These are phyloP conservation scores for Druceiella hillmani DNA, from an alignment of 2,888 invertebrate genomes.

Conservation along the genomic window DNA sequence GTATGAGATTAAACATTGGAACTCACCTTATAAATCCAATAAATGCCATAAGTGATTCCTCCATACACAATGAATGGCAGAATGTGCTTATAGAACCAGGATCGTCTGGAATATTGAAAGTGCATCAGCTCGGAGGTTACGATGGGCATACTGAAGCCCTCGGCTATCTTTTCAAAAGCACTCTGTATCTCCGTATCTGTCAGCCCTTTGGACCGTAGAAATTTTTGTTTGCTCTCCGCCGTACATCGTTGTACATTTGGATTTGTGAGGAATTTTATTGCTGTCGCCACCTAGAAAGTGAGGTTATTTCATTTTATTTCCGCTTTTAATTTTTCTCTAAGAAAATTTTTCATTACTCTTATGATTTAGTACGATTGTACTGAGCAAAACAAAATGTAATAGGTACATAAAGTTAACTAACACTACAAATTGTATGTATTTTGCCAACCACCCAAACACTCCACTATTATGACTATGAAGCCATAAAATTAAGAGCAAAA, in stretches of 20 bases:
- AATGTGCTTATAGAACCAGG: slow-evolving; percentile 61
- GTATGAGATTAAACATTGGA: no score
- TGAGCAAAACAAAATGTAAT: no score
- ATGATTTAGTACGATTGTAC: no score
- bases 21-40: slow-evolving; percentile 75
- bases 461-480: no score
- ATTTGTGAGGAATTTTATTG: slow-evolving; percentile 81
- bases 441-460: no score
- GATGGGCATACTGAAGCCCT: slow-evolving; percentile 36
- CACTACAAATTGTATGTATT: no score
- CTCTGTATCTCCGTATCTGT: slow-evolving; percentile 67
- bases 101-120: slow-evolving; percentile 35
- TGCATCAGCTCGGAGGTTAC: slow-evolving; percentile 41
- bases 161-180: slow-evolving; percentile 64
- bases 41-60: slow-evolving; percentile 71
- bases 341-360: no score
- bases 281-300: slow-evolving; percentile 67
- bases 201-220: slow-evolving; percentile 71
- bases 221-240: slow-evolving; percentile 70
- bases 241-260: slow-evolving; percentile 77
- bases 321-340: no score
- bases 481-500: no score
- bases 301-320: no score
- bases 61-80: slow-evolving; percentile 71
- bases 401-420: no score